Percentiles rank a stretch among this genome's conserved stretches.
phyloP scores from a whole-genome alignment of 2,888 invertebrate species.

The Athrips mouffetella region DNA sequence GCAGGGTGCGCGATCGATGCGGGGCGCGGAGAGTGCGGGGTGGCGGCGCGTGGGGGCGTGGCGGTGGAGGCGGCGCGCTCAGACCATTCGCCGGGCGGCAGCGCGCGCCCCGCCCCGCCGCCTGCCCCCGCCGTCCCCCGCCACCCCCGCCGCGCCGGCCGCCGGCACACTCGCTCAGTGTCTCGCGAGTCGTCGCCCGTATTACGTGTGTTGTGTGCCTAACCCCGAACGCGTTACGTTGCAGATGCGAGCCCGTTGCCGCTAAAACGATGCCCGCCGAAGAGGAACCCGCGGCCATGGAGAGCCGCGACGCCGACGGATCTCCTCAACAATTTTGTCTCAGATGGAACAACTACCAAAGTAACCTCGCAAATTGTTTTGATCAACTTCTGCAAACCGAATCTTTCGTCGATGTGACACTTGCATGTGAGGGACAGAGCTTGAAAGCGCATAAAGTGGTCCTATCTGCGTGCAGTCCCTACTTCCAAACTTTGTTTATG shows the following conservation, averaged over 20 bases:
- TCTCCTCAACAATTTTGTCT: constrained; percentile 94
- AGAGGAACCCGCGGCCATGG: constrained; percentile 70
- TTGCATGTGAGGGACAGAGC: constrained; percentile 93
- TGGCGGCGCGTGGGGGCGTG: constrained; percentile 31
- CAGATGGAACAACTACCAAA: constrained; percentile 96
- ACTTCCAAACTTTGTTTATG: constrained; percentile 93
- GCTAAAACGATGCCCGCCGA: constrained; percentile 68
- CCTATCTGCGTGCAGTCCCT: constrained; percentile 94
- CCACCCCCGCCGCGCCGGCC: constrained; percentile 35
- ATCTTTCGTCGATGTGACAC: constrained; percentile 93
- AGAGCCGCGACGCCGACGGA: constrained; percentile 61
- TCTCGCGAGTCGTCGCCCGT: constrained; percentile 23
- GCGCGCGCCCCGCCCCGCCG: constrained; percentile 42
- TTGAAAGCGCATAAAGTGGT: constrained; percentile 97
- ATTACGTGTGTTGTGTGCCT: constrained; percentile 49
- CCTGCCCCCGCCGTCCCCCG: constrained; percentile 39
- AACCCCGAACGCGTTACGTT: constrained; percentile 51
- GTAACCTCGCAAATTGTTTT: constrained; percentile 91
- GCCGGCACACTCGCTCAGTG: constrained; percentile 35
- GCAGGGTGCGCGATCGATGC: constrained; percentile 27
- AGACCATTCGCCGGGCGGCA: constrained; percentile 38
- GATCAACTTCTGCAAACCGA: constrained; percentile 93
- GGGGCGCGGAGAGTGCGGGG: constrained; percentile 28
- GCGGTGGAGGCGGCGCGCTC: constrained; percentile 40
- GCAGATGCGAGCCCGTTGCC: constrained; percentile 64